These are phyloP conservation scores for Drosophila barbarae DNA, from an alignment of 2,888 invertebrate genomes.

Conservation along the genomic window DNA sequence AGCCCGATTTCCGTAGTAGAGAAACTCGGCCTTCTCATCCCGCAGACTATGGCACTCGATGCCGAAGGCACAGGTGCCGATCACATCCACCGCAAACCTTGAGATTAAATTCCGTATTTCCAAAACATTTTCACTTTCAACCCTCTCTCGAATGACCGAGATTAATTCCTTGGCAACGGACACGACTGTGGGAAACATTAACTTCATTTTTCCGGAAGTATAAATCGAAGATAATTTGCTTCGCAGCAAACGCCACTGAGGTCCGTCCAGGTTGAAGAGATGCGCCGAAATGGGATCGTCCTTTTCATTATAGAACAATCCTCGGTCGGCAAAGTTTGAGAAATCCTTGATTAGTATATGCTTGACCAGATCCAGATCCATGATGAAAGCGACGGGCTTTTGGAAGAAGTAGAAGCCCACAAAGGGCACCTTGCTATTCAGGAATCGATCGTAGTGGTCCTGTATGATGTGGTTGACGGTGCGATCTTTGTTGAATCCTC, in stretches of 20 bases:
- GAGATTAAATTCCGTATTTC: slow-evolving; percentile 30
- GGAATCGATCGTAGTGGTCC: slow-evolving; percentile 44
- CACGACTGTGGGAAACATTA: neutral
- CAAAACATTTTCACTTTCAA: slow-evolving; percentile 51
- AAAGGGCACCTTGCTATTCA: slow-evolving; percentile 36
- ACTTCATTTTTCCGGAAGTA: neutral
- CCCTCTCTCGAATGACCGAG: slow-evolving; percentile 58
- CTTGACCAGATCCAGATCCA: slow-evolving; percentile 53
- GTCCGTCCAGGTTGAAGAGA: neutral
- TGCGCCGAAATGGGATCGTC: neutral
- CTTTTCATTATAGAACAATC: slow-evolving; percentile 32
- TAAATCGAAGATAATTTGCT: neutral
- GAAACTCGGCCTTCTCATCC: slow-evolving; percentile 75
- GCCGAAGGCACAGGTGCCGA: slow-evolving; percentile 79
- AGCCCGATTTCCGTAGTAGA: slow-evolving; percentile 49
- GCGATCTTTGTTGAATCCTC: slow-evolving; percentile 7
- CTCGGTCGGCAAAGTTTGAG: slow-evolving; percentile 75
- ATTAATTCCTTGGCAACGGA: neutral
- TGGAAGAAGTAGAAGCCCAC: slow-evolving; percentile 64
- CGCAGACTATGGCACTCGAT: slow-evolving; percentile 78
- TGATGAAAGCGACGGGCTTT: slow-evolving; percentile 48
- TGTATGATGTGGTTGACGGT: slow-evolving; percentile 25
- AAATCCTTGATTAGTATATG: slow-evolving; percentile 69
- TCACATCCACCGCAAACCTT: slow-evolving; percentile 79
- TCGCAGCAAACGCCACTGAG: neutral